Evolutionary conservation across 2,113 vertebrate species (phyloP).

Genomic region (Neomonachus schauinslandi): DNA sequence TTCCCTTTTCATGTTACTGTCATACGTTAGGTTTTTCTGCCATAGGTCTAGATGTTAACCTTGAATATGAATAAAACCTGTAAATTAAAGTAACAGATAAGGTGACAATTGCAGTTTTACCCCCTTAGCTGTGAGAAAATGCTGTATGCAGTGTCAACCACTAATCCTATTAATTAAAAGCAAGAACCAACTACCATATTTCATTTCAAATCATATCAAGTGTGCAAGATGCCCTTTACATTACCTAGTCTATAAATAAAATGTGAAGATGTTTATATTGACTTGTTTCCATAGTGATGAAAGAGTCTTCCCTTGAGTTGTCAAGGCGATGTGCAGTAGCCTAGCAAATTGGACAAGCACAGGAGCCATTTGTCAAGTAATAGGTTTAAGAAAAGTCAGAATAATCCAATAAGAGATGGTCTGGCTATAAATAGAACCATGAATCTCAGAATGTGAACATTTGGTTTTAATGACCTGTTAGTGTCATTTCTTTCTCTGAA

Average conservation of each 20-base stretch:
- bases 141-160: slow-evolving; percentile 50
- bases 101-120: slow-evolving; percentile 67
- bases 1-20: slow-evolving; percentile 45
- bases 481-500: slow-evolving; percentile 30
- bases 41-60: slow-evolving; percentile 49
- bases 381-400: slow-evolving; percentile 57
- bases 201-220: slow-evolving; percentile 53
- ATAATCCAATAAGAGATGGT: slow-evolving; percentile 56
- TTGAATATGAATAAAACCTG: slow-evolving; percentile 61
- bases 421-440: slow-evolving; percentile 42
- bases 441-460: slow-evolving; percentile 32
- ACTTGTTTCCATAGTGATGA: slow-evolving; percentile 85
- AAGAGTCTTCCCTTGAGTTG: slow-evolving; percentile 78
- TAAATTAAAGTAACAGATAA: slow-evolving; percentile 73
- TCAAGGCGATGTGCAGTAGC: slow-evolving; percentile 81
- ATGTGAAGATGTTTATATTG: slow-evolving; percentile 80
- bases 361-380: slow-evolving; percentile 69
- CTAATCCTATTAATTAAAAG: slow-evolving; percentile 80
- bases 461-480: slow-evolving; percentile 44
- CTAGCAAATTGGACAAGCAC: slow-evolving; percentile 73
- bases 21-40: slow-evolving; percentile 60
- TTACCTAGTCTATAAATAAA: slow-evolving; percentile 81
- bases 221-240: slow-evolving; percentile 60
- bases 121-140: slow-evolving; percentile 56
- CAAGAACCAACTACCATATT: not conserved